Evolutionary conservation across 2,888 invertebrate genomes (phyloP), one percentile per base, ranked within the genome.

Genomic region (Onthophagus sagittarius): DNA sequence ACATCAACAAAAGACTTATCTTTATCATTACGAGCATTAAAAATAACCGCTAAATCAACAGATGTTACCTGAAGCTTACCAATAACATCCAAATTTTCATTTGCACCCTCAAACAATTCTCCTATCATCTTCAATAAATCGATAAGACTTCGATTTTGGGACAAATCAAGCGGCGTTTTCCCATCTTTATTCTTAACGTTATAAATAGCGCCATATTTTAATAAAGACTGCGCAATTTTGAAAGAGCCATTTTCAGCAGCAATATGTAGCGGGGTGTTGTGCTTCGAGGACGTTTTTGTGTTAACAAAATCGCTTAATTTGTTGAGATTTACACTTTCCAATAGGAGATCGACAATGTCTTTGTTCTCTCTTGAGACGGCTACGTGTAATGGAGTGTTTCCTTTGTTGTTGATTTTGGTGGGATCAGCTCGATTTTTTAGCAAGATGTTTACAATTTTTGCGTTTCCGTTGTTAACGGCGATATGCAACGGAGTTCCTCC

Each of bases 241-340:
- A 77, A 74, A 7, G 13, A 74, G 67, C 77, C 77, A 71, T 73
- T 71, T 74, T 76, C 76, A 33, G 76, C 77, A 62, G 80, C 79
- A 39, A 77, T 62, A 70, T 79, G 79, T 14, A 79, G 70, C 9
- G 77, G 65, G 23, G 78, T 75, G 13, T 63, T 67, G 14, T 76
- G 76, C 15, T 73, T 67, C 53, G 13, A 6, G 31, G 69, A 70
- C 0, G 77, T 78, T 75, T 75, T 75, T 67, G 77, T 75, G 76
- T 80, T 79, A 70, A 80, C 39, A 73, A 78, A 77, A 39, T 76
- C 73, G 71, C 71, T 74, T 9, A 79, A 73, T 73, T 78, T 73
- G 15, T 74, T 64, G 62, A 64, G 69, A 53, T 63, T 74, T 5
- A 72, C 23, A 67, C 73, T 71, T 64, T 74, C 39, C 63, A 65